phyloP scores from a whole-genome alignment of 2,113 vertebrate genomes.

The Datnioides undecimradiatus region DNA sequence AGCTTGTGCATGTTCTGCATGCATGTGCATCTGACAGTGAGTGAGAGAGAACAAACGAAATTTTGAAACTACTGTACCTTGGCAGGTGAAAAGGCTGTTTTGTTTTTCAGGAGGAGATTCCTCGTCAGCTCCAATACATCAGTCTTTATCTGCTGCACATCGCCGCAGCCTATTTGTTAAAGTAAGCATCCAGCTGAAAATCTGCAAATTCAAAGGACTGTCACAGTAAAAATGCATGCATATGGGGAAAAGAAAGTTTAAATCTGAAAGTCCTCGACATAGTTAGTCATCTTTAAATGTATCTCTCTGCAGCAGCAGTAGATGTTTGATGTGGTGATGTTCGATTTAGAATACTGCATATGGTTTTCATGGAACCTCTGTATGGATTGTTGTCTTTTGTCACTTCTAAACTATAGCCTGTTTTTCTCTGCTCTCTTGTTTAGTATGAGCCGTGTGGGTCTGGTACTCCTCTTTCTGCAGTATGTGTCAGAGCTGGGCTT shows the following conservation, averaged over 20 bases:
- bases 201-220: not conserved
- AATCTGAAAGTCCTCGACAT: not conserved
- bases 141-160: conserved; percentile 93
- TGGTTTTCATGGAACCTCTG: no score
- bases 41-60: not conserved
- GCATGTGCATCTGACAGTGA: not conserved
- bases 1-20: conserved; percentile 12
- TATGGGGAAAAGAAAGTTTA: not conserved
- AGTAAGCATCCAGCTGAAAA: conserved; percentile 85
- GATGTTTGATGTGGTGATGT: no score
- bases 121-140: conserved; percentile 94
- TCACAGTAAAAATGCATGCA: not conserved
- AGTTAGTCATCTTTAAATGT: not conserved
- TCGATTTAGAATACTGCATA: no score
- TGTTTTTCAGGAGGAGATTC: conserved; percentile 92
- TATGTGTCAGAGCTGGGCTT: conserved; percentile 93
- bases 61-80: not conserved
- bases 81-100: conserved; percentile 26
- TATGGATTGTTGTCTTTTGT: not conserved
- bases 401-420: not conserved
- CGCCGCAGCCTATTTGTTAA: conserved; percentile 92
- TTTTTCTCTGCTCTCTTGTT: not conserved
- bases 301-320: not conserved
- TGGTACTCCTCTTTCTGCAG: conserved; percentile 93
- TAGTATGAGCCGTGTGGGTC: conserved; percentile 92